Evolutionary conservation across 2,888 invertebrate species (phyloP).

Genomic region (Junonia oenone): DNA sequence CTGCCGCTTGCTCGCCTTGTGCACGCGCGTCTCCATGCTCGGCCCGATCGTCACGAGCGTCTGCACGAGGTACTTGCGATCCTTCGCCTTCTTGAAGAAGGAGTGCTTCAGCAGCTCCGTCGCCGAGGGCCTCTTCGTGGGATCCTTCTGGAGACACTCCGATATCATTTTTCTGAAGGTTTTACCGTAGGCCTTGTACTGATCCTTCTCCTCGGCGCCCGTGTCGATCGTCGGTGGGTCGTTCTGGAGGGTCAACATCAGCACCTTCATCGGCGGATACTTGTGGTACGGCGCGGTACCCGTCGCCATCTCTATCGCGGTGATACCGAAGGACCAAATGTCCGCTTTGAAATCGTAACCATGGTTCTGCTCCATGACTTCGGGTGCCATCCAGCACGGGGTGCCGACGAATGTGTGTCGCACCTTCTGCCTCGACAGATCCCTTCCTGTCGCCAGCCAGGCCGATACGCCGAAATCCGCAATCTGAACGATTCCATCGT

Average conservation of each 20-base stretch:
- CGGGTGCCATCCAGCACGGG: conserved; percentile 99
- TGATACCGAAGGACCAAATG: conserved; percentile 92
- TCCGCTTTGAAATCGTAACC: conserved; percentile 99
- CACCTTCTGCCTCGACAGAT: conserved; percentile 96
- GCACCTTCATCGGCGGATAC: conserved; percentile 99
- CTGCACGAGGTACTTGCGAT: conserved; percentile 92
- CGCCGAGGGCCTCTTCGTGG: conserved; percentile 96
- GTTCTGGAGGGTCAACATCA: conserved; percentile 99
- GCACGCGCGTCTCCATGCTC: conserved; percentile 93
- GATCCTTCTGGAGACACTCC: conserved; percentile 98
- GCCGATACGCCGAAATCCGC: conserved; percentile 99
- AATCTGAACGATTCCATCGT: conserved; percentile 98
- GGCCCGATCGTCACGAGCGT: conserved; percentile 92
- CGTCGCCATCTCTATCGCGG: conserved; percentile 99
- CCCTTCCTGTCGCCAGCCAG: conserved; percentile 97
- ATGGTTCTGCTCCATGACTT: conserved; percentile 99
- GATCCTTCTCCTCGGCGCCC: conserved; percentile 97
- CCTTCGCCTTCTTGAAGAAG: conserved; percentile 99
- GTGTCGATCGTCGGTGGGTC: conserved; percentile 99
- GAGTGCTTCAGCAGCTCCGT: conserved; percentile 98
- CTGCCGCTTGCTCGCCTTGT: conserved; percentile 90
- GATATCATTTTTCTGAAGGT: conserved; percentile 98
- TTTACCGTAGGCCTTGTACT: conserved; percentile 98
- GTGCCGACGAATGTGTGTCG: conserved; percentile 99
- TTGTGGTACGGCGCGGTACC: conserved; percentile 99